A percentile compares a stretch with the other conserved stretches of the same genome.
phyloP scores from a whole-genome alignment of 2,888 invertebrate species.

The Neoascia interrupta region DNA sequence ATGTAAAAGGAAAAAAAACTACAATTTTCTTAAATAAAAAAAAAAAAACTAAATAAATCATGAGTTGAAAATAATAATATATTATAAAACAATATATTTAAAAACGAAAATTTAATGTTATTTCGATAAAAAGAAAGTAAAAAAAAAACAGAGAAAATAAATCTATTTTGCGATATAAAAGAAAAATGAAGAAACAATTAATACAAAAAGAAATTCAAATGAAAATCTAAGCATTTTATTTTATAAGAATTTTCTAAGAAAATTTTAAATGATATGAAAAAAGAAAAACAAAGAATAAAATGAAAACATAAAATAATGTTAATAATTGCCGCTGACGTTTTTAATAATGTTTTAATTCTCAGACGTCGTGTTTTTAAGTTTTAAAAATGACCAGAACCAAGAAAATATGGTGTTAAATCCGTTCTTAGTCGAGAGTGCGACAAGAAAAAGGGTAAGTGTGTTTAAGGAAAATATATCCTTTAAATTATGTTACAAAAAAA shows the following conservation, averaged over 20 bases:
- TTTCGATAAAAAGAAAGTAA: slow-evolving; percentile 35
- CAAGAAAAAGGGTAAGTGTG: too few species aligned
- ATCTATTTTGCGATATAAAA: slow-evolving; percentile 62
- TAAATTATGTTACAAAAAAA: too few species aligned
- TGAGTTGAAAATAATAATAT: slow-evolving; percentile 16
- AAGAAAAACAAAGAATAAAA: slow-evolving; percentile 40
- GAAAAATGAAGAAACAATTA: slow-evolving; percentile 31
- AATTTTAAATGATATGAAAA: slow-evolving; percentile 50
- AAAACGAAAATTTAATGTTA: slow-evolving; percentile 28
- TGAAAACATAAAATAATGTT: slow-evolving; percentile 42
- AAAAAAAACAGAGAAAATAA: slow-evolving; percentile 35
- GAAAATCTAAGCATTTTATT: slow-evolving; percentile 64
- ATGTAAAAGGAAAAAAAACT: neutral
- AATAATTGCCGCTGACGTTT: too few species aligned
- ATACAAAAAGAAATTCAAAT: slow-evolving; percentile 31
- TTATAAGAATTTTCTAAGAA: slow-evolving; percentile 70
- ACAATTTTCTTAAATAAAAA: neutral
- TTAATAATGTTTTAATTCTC: too few species aligned
- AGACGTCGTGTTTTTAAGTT: too few species aligned
- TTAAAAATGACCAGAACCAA: too few species aligned
- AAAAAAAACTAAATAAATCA: slow-evolving; percentile 1
- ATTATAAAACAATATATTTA: slow-evolving; percentile 27
- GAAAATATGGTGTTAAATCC: too few species aligned
- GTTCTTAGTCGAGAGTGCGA: too few species aligned
- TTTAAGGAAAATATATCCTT: too few species aligned